A percentile compares a stretch with the other conserved stretches of the same genome.
Evolutionary conservation across 2,888 invertebrate species (phyloP).

Genomic region (Leuctra nigra): DNA sequence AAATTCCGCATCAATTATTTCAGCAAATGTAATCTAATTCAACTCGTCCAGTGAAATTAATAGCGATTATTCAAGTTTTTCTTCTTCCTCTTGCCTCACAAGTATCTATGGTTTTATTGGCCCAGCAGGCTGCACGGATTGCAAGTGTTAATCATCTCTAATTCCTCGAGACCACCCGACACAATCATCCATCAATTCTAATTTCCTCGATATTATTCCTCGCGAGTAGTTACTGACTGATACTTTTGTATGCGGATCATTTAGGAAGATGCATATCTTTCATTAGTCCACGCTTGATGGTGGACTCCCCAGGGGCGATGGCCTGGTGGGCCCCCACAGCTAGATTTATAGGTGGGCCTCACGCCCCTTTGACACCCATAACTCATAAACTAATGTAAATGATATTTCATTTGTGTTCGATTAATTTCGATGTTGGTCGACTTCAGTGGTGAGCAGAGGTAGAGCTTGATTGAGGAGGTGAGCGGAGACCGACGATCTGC

Average conservation of each 20-base stretch:
- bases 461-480: not conserved
- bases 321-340: constrained; percentile 23
- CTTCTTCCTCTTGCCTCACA: no score
- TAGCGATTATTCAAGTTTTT: no score
- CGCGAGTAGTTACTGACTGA: not conserved
- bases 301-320: constrained; percentile 3
- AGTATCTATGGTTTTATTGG: no score
- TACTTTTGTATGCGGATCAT: constrained; percentile 14
- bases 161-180: not conserved
- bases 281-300: constrained; percentile 19
- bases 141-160: constrained; percentile 3
- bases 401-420: constrained; percentile 24
- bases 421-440: constrained; percentile 3
- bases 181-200: constrained; percentile 9
- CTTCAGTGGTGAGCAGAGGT: not conserved
- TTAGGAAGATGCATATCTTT: constrained; percentile 25
- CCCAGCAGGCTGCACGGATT: not conserved
- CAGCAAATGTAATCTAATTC: no score
- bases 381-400: constrained; percentile 42
- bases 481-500: not conserved
- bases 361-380: constrained; percentile 27
- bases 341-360: constrained; percentile 26
- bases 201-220: constrained; percentile 8
- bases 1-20: no score
- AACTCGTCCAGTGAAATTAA: no score